Percentiles rank a stretch among this genome's conserved stretches.
phyloP scores from a whole-genome alignment of 2,797 vertebrate genomes.

The Gallirallus australis region DNA sequence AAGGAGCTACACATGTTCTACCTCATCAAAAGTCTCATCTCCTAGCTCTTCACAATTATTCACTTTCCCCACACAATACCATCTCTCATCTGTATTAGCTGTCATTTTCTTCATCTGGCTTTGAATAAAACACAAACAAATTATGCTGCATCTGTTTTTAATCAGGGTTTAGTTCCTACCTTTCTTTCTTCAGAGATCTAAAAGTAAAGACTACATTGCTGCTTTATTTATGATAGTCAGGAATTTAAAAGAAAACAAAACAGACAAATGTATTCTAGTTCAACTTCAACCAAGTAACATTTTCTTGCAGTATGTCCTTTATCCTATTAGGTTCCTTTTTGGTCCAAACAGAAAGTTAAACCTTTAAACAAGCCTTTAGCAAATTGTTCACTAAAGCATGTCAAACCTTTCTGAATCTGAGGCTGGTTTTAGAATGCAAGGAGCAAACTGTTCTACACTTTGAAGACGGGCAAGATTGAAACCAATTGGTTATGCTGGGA shows the following conservation, averaged over 20 bases:
- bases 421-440: neutral
- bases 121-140: neutral
- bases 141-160: neutral
- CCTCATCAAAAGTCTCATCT: neutral
- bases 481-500: accelerated
- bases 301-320: neutral
- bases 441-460: neutral
- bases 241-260: neutral
- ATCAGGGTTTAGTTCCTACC: neutral
- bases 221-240: neutral
- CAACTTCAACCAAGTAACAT: neutral
- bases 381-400: neutral
- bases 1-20: neutral
- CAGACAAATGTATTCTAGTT: neutral
- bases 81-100: neutral
- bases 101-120: neutral
- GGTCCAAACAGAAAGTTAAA: neutral
- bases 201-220: neutral
- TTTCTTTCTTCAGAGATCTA: neutral
- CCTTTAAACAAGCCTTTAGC: neutral
- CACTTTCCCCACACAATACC: neutral
- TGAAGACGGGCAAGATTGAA: neutral
- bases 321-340: neutral
- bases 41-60: neutral
- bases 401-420: neutral